Percentiles rank a stretch among this genome's conserved stretches.
Conservation (phyloP, 1,140 invertebrate species). For the Drosophila nigrodunni region DNA sequence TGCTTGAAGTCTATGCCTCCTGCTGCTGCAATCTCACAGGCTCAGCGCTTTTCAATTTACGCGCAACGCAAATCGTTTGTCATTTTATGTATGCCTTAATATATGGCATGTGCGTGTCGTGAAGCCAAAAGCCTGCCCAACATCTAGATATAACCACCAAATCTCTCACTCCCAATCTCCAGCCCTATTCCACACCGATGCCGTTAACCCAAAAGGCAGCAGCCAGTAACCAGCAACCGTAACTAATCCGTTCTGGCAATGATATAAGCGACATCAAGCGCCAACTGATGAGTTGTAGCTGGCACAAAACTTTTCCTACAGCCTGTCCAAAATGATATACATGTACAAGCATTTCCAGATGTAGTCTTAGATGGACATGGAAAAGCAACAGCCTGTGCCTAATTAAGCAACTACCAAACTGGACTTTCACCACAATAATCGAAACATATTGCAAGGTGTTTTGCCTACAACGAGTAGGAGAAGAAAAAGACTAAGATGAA, state of each 20-base stretch:
- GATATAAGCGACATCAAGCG: conserved; percentile 72
- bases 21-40: conserved; percentile 59
- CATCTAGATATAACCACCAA: conserved; percentile 33
- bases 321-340: conserved; percentile 23
- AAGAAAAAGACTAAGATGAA: not conserved
- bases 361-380: not conserved
- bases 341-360: conserved; percentile 15
- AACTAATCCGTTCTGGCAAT: conserved; percentile 84
- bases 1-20: not conserved
- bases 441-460: not conserved
- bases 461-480: too few species aligned
- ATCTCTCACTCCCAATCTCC: not conserved
- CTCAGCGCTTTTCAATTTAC: conserved; percentile 82
- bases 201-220: conserved; percentile 31
- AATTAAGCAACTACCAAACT: conserved; percentile 35
- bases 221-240: conserved; percentile 57
- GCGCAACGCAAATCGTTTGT: conserved; percentile 79
- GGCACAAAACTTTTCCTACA: conserved; percentile 40
- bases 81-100: conserved; percentile 79
- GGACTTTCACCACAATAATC: conserved; percentile 26
- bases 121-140: conserved; percentile 20
- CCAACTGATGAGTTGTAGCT: conserved; percentile 65
- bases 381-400: conserved; percentile 39
- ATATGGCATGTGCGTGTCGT: conserved; percentile 78
- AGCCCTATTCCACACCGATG: not conserved